Base-by-base conservation (phyloP, 1,140 invertebrate genomes). In the Cydia strobilella region DNA sequence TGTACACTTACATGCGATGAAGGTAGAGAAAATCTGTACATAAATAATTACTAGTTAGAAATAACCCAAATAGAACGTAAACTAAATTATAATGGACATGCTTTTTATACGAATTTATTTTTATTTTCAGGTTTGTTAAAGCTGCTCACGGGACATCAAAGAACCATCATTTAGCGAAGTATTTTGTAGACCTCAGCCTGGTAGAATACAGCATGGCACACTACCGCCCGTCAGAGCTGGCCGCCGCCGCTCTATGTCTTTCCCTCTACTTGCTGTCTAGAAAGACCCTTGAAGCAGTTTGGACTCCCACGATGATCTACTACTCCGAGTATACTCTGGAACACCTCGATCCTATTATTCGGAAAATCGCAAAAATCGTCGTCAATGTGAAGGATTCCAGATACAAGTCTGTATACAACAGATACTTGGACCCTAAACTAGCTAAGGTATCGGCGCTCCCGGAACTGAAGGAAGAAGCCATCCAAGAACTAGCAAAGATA, bases 111-210 rank as follows among this genome's bases (percentile, higher is more conserved):
- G 72, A 74, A 72, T 78, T 79, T 74, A 76, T 83, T 82, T 89
- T 91, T 91, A 85, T 75, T 88, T 93, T n/a, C 89, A 95, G 93
- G 79, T 96, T 91, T 89, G 93, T 94, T 2, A 95, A 95, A 91
- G 93, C 94, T 1, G 94, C 94, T 5, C 86, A 95, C 87, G 96
- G 96, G 9, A 95, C 95, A 15, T 87, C 89, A 1, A 94, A 94
- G 74, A 95, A 97, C 85, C 98, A 99, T 88, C 96, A 95, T 66
- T 93, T 99, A 87, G 97, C 97, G 7, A 99, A 99, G 93, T 99
- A 98, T 87, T 95, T 99, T 72, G 94, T 98, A 81, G 98, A 99
- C 90, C 90, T 99, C 35, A 94, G 96, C 75, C 91, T 98, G 54
- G 89, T 98, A 13, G 96, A 98, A 62, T 98, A 98, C 86, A 94